Percentiles rank a stretch among this genome's conserved stretches.
Evolutionary conservation across 2,888 invertebrate genomes (phyloP).

Genomic region (Pollenia labialis): DNA sequence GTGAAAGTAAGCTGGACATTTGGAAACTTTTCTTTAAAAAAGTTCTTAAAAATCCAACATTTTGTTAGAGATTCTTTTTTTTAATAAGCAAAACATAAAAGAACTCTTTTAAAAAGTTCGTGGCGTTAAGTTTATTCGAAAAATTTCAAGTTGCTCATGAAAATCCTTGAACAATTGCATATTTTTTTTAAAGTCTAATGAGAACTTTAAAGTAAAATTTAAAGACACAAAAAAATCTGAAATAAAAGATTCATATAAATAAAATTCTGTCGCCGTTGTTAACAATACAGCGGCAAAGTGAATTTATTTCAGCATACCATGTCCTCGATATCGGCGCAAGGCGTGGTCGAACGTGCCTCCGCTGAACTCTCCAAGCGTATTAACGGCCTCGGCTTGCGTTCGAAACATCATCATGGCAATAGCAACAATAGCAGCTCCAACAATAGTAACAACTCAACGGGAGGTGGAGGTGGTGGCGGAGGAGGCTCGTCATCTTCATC

Average conservation of each 20-base stretch:
- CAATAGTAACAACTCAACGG: constrained; percentile 71
- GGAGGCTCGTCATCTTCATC: constrained; percentile 47
- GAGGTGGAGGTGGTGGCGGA: constrained; percentile 66
- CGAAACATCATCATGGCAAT: constrained; percentile 85
- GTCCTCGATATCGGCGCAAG: constrained; percentile 94
- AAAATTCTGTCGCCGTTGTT: constrained; percentile 57
- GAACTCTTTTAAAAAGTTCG: no score
- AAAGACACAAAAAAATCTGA: not conserved
- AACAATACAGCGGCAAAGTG: constrained; percentile 78
- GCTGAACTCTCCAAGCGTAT: constrained; percentile 95
- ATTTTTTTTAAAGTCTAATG: constrained; percentile 36
- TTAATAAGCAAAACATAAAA: no score
- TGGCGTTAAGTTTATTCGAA: no score
- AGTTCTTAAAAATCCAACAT: no score
- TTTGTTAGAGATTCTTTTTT: no score
- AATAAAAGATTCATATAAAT: not conserved
- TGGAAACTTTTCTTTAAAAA: not conserved
- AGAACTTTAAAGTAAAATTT: constrained; percentile 26
- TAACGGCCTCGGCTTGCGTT: constrained; percentile 91
- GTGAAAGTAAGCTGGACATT: not conserved
- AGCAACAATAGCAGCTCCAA: constrained; percentile 43
- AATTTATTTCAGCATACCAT: constrained; percentile 85
- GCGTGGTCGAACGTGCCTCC: constrained; percentile 95
- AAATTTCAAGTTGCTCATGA: not conserved
- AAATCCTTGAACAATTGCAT: not conserved